Percentiles rank a stretch among this genome's conserved stretches.
Evolutionary conservation across 2,113 vertebrate genomes (phyloP).

Genomic region (Tricholaema leucomelas): DNA sequence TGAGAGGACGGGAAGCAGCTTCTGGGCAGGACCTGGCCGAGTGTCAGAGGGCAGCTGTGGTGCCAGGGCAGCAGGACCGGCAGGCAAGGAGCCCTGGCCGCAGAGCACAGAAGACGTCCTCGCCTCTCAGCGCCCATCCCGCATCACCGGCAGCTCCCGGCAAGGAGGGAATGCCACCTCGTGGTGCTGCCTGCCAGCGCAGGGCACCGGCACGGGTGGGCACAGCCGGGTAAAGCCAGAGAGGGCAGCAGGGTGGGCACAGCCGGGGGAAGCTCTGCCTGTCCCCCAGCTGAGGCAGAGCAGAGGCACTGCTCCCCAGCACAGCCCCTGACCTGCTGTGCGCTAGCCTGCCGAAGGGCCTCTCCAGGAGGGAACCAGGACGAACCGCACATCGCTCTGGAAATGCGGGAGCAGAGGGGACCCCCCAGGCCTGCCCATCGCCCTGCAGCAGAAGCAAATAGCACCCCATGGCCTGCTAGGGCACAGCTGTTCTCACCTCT

Average conservation of each 20-base stretch:
- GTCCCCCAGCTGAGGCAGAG: not conserved
- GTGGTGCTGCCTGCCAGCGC: constrained; percentile 2
- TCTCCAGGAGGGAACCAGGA: not conserved
- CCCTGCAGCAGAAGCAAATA: not conserved
- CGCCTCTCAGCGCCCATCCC: not conserved
- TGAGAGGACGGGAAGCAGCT: not conserved
- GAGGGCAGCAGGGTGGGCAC: not conserved
- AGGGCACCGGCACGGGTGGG: not conserved
- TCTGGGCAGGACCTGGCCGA: not conserved
- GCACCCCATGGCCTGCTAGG: too few species aligned
- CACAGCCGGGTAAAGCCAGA: not conserved
- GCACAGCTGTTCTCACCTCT: fast-evolving
- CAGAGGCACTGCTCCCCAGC: not conserved
- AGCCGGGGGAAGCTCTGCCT: not conserved
- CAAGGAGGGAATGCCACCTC: constrained; percentile 58
- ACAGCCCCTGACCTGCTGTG: fast-evolving
- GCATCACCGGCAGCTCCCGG: not conserved
- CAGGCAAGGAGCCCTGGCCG: not conserved
- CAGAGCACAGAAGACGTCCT: not conserved
- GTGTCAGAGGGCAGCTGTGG: not conserved
- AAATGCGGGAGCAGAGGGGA: not conserved
- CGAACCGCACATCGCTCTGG: not conserved
- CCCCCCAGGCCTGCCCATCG: not conserved
- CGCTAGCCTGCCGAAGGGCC: not conserved
- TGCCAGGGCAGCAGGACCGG: not conserved